Percentiles rank a stretch among this genome's conserved stretches.
Conservation (phyloP, 1,140 invertebrate species). For the Macrobrachium rosenbergii region DNA sequence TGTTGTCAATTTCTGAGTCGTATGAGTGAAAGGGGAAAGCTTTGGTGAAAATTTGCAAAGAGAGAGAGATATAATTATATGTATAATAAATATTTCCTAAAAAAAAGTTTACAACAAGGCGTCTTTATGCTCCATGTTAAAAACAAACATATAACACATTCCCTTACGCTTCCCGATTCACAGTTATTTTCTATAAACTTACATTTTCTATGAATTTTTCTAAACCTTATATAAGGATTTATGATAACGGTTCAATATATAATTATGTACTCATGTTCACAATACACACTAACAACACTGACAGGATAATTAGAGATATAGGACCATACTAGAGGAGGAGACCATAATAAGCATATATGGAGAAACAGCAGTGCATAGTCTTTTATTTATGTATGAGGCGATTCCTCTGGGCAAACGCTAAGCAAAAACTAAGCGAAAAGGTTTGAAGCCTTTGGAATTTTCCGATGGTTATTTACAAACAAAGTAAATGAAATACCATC, state of each 20-base stretch:
- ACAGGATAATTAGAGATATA: conserved; percentile 51
- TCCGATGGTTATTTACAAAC: too few relatives aligned
- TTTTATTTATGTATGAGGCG: background rate
- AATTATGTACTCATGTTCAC: conserved; percentile 56
- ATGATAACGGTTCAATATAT: conserved; percentile 50
- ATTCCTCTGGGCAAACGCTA: background rate
- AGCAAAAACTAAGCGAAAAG: too few relatives aligned
- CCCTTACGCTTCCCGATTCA: conserved; percentile 50
- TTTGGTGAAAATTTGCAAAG: conserved; percentile 54
- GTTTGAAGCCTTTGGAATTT: too few relatives aligned
- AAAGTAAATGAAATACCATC: background rate
- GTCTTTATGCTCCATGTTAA: conserved; percentile 34
- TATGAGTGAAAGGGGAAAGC: conserved; percentile 60
- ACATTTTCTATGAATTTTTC: conserved; percentile 44
- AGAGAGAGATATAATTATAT: background rate
- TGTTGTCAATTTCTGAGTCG: conserved; percentile 49
- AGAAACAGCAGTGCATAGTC: conserved; percentile 58
- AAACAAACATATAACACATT: conserved; percentile 21
- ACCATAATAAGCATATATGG: conserved; percentile 48
- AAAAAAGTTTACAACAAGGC: conserved; percentile 47
- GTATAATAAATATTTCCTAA: conserved; percentile 47
- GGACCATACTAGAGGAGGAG: conserved; percentile 44
- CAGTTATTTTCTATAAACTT: background rate
- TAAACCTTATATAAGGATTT: conserved; percentile 58
- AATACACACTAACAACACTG: conserved; percentile 58